phyloP scores from a whole-genome alignment of 2,113 vertebrate species.

The Pristiophorus japonicus region DNA sequence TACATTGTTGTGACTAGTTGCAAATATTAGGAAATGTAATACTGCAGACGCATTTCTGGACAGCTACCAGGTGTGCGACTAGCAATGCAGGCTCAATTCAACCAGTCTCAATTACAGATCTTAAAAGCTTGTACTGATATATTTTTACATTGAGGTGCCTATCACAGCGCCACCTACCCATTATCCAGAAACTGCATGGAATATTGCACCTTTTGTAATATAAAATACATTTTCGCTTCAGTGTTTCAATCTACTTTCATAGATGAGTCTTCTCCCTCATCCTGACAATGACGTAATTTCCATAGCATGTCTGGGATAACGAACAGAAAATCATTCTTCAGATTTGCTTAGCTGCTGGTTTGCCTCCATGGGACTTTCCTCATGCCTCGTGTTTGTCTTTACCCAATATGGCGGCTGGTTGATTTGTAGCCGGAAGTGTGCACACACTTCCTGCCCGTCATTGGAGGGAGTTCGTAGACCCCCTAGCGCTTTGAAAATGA shows the following conservation, averaged over 20 bases:
- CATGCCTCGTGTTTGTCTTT: not conserved
- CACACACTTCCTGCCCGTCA: not conserved
- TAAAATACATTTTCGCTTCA: not conserved
- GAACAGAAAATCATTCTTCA: not conserved
- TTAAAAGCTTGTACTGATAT: not conserved
- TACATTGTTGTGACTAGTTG: not conserved
- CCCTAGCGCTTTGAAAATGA: not conserved
- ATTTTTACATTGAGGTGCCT: not conserved
- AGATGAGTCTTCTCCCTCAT: not conserved
- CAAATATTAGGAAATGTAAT: conserved; percentile 2
- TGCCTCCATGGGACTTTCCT: not conserved
- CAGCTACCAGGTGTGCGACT: not conserved
- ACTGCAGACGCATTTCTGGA: not conserved
- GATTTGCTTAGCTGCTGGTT: not conserved
- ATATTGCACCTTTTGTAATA: not conserved
- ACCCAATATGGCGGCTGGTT: not conserved
- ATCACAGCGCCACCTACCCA: conserved; percentile 4
- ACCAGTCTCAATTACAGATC: not conserved
- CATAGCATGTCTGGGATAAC: not conserved
- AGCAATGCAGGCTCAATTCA: too few species aligned
- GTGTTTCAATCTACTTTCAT: not conserved
- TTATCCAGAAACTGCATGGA: not conserved
- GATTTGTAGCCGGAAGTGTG: not conserved
- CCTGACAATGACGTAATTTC: not conserved
- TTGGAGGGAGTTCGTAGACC: not conserved